A percentile compares a stretch with the other conserved stretches of the same genome.
Conservation (phyloP, 2,113 vertebrate genomes). For the Dicerorhinus sumatrensis region DNA sequence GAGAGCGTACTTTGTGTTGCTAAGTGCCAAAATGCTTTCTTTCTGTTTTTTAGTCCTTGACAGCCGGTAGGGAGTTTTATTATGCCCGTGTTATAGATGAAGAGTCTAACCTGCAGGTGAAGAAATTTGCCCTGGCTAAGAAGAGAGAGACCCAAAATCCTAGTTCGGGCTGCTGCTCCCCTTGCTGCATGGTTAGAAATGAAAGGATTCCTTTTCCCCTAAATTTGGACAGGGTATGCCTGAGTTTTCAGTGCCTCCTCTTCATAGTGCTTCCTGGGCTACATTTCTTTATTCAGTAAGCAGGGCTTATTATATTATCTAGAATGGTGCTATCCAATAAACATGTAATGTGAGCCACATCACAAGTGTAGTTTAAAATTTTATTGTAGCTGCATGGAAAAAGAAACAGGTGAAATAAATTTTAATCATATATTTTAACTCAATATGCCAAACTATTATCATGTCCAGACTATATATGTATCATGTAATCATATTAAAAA, state of each 20-base stretch:
- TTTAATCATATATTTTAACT: constrained; percentile 43
- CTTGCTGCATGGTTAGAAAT: background rate
- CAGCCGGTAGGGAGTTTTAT: background rate
- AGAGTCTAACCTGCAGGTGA: background rate
- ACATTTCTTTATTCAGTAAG: background rate
- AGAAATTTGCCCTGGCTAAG: background rate
- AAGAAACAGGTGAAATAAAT: background rate
- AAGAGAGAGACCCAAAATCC: background rate
- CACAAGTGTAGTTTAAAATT: background rate
- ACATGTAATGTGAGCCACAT: background rate
- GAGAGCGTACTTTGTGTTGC: background rate
- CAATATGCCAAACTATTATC: background rate
- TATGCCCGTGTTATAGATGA: background rate
- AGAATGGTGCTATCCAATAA: background rate
- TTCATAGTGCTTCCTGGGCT: background rate
- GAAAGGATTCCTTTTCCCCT: background rate
- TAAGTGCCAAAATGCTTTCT: background rate
- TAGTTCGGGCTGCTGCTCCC: background rate
- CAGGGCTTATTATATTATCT: background rate
- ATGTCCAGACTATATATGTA: background rate
- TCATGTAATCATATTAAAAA: background rate
- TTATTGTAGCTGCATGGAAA: background rate
- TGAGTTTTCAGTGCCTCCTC: background rate
- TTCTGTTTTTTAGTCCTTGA: background rate
- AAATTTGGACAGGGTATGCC: background rate